Percentiles rank a stretch among this genome's conserved stretches.
Evolutionary conservation across 2,113 vertebrate genomes (phyloP).

Genomic region (Neomonachus schauinslandi): DNA sequence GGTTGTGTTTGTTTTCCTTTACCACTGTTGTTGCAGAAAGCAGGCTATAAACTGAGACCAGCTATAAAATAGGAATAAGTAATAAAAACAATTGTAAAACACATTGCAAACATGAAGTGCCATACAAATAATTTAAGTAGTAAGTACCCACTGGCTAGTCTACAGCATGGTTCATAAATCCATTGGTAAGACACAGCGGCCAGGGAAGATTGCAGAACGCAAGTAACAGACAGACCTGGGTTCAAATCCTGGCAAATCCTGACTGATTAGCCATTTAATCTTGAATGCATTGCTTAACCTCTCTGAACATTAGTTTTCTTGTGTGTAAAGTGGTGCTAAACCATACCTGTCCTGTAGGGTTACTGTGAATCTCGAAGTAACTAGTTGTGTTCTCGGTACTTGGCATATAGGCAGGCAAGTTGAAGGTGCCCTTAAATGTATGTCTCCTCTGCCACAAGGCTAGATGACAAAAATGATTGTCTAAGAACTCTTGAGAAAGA

Average conservation of each 20-base stretch:
- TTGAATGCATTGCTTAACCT: not conserved
- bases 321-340: not conserved
- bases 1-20: conserved; percentile 59
- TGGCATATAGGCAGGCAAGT: not conserved
- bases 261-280: not conserved
- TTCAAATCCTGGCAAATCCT: not conserved
- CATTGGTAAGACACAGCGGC: not conserved
- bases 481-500: not conserved
- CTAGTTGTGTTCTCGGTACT: not conserved
- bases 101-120: conserved; percentile 46
- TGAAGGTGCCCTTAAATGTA: not conserved
- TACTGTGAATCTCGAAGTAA: not conserved
- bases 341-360: not conserved
- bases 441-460: not conserved
- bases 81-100: conserved; percentile 74
- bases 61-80: conserved; percentile 69
- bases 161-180: not conserved
- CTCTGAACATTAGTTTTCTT: not conserved
- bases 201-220: not conserved
- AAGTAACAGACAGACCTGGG: not conserved
- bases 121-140: conserved; percentile 20
- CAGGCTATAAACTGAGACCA: conserved; percentile 49
- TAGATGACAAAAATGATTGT: not conserved
- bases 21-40: conserved; percentile 54
- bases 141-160: not conserved